Conservation (phyloP, 2,888 invertebrate genomes). For the Scrobipalpa atriplicella region DNA sequence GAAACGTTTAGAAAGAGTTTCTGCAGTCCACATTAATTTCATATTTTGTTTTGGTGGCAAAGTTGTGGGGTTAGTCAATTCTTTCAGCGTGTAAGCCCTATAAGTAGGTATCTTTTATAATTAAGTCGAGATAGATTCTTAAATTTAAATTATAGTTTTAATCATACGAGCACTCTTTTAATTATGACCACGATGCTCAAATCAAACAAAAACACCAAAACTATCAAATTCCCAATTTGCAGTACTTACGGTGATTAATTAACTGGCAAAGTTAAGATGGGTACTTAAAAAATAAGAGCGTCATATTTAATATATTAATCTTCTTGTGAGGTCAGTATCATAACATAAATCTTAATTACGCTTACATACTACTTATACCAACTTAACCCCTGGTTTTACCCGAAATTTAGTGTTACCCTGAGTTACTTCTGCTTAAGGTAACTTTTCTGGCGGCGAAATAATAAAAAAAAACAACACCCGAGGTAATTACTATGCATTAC, state of each 20-base stretch:
- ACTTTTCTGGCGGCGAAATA: too few relatives aligned
- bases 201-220: background rate
- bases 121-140: background rate
- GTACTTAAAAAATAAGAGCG: background rate
- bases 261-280: background rate
- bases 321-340: constrained; percentile 5
- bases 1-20: too few relatives aligned
- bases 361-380: background rate
- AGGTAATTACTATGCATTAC: too few relatives aligned
- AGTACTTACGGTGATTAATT: background rate
- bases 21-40: too few relatives aligned
- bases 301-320: background rate
- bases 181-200: background rate
- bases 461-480: too few relatives aligned
- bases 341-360: constrained; percentile 11
- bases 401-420: too few relatives aligned
- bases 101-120: too few relatives aligned
- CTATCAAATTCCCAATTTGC: background rate
- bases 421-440: too few relatives aligned
- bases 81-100: too few relatives aligned
- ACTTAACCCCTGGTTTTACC: too few relatives aligned
- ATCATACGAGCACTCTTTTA: background rate
- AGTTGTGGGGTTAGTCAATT: too few relatives aligned
- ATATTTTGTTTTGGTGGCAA: too few relatives aligned
- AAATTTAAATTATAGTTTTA: constrained; percentile 1